These are phyloP conservation scores for Trissolcus japonicus DNA, from an alignment of 2,888 invertebrate genomes.

Conservation along the genomic window DNA sequence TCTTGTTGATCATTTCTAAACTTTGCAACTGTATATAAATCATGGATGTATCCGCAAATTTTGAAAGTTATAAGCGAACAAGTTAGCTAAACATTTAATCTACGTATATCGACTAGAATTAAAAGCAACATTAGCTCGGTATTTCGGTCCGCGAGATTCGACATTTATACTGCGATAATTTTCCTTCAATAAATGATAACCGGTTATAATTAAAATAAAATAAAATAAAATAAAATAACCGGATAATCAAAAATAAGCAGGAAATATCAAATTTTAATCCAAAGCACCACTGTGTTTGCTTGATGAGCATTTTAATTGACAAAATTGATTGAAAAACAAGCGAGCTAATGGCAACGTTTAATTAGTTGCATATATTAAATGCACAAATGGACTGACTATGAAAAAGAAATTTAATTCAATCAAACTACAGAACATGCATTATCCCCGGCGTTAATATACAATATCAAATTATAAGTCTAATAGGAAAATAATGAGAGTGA, in stretches of 20 bases:
- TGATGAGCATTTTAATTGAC: not conserved
- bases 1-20: conserved; percentile 40
- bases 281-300: no score
- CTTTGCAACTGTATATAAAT: conserved; percentile 30
- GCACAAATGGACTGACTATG: conserved; percentile 29
- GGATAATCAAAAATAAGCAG: no score
- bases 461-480: conserved; percentile 12
- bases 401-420: not conserved
- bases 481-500: not conserved
- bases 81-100: conserved; percentile 20
- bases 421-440: conserved; percentile 11
- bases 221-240: no score
- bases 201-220: no score
- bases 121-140: not conserved
- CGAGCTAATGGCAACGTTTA: not conserved
- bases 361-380: conserved; percentile 8
- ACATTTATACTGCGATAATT: not conserved
- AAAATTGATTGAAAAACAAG: not conserved
- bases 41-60: conserved; percentile 16
- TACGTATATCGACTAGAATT: not conserved
- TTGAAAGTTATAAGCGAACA: conserved; percentile 10
- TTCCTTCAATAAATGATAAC: not conserved
- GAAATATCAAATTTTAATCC: no score
- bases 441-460: conserved; percentile 8
- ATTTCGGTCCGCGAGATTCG: not conserved